These are phyloP conservation scores for Myotis lucifugus DNA, from an alignment of 2,113 vertebrate species.

Conservation along the genomic window DNA sequence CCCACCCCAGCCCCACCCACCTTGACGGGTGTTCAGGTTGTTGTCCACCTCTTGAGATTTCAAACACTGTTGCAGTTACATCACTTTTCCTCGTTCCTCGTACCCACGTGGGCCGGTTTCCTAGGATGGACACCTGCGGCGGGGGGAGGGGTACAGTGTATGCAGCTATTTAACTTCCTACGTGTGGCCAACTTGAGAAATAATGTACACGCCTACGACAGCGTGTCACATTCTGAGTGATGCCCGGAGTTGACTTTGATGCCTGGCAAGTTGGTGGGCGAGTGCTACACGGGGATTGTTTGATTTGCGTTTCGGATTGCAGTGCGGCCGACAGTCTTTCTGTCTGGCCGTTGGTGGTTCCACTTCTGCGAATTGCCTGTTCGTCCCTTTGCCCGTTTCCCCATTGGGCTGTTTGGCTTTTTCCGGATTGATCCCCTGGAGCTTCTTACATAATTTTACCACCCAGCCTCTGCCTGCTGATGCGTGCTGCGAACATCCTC, in stretches of 20 bases:
- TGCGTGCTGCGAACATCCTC: background rate
- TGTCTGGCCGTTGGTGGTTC: rapidly evolving
- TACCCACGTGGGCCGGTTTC: background rate
- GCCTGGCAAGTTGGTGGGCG: background rate
- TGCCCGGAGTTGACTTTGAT: rapidly evolving
- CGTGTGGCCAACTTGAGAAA: background rate
- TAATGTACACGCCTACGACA: background rate
- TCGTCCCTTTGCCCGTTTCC: background rate
- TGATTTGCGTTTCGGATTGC: background rate
- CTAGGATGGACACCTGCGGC: background rate
- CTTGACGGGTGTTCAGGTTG: background rate
- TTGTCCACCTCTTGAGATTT: background rate
- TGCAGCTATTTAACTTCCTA: background rate
- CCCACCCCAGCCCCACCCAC: background rate
- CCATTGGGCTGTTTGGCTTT: too few relatives aligned
- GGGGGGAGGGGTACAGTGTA: too few relatives aligned
- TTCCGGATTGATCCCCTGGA: background rate
- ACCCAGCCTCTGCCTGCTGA: rapidly evolving
- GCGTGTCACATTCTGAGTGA: background rate
- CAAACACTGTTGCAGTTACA: background rate
- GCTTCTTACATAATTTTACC: background rate
- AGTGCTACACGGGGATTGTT: rapidly evolving
- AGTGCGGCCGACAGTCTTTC: background rate
- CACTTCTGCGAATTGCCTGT: background rate
- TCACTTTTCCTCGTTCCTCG: background rate